Evolutionary conservation across 2,113 vertebrate species (phyloP).

Genomic region (Motacilla alba): DNA sequence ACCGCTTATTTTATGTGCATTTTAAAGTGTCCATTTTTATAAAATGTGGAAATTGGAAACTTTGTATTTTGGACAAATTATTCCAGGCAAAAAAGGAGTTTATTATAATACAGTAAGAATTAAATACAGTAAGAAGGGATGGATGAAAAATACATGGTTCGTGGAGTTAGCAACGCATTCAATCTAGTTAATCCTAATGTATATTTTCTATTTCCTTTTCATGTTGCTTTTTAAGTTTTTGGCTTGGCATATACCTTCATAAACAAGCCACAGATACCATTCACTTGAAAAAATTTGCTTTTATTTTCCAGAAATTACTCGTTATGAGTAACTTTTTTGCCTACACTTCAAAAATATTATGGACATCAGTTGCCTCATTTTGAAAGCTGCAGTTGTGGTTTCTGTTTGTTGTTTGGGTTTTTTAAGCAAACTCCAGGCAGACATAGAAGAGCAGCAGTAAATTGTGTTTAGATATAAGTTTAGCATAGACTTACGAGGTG

Average conservation of each 20-base stretch:
- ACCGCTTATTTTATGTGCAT: background rate
- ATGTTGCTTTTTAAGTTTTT: background rate
- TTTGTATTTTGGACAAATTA: background rate
- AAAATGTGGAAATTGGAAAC: background rate
- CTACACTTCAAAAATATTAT: fast-evolving
- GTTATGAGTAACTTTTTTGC: background rate
- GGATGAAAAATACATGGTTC: background rate
- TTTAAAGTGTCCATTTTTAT: background rate
- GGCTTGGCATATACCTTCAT: background rate
- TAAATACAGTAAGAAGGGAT: background rate
- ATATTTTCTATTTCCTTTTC: background rate
- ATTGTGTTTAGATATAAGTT: background rate
- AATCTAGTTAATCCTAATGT: background rate
- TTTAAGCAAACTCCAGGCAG: background rate
- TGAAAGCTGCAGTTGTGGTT: background rate
- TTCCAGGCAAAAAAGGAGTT: background rate
- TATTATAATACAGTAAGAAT: background rate
- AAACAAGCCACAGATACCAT: background rate
- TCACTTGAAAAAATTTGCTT: background rate
- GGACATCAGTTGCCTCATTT: background rate
- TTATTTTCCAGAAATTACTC: background rate
- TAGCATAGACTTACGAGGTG: background rate
- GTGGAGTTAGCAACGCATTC: background rate
- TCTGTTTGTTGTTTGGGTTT: background rate
- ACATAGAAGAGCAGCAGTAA: background rate